Base-by-base conservation (phyloP, 2,797 vertebrate species). In the Thripadectes ignobilis region DNA sequence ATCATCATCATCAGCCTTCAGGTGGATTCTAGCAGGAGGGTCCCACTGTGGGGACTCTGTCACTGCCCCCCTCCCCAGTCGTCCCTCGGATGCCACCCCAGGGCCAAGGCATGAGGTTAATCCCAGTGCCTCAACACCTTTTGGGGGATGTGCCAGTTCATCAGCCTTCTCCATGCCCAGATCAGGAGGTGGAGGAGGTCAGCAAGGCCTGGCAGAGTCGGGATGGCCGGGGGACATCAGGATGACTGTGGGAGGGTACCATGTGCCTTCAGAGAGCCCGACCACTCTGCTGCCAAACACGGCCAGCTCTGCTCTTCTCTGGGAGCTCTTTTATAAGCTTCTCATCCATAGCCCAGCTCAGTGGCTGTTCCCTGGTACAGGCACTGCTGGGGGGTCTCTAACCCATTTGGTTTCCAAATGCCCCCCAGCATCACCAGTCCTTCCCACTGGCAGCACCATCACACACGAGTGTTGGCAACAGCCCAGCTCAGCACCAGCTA, bases 171-270 rank as follows among this genome's bases (percentile, higher is more conserved):
- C 69, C 38, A 11, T 13, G 52, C 20, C 17, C 36, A 21, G 22
- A 10, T 2, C 19, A 30, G 79, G 45, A 34, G 41, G 32, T 1
- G 5, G 14, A n/a, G 15, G 8, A 2, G 4, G 9, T 58, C 51
- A 61, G 27, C 49, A 41, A 39, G 49, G 23, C 24, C 66, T 43
- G 51, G 36, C 41, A 67, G 26, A 57, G 26, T 27, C 10, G 8
- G 14, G 14, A 6, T 10, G 14, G 32, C 58, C 1, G 0, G 0
- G 16, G 21, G 34, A 3, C 54, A 45, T 24, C 3, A 1, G 61
- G 14, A 29, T 62, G 23, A 9, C 24, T 2, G 20, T 54, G 52
- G 30, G 52, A 54, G 7, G 45, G 6, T 48, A 65, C 51, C 14
- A 7, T 4, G 16, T 2, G 13, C 26, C 11, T 67, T 22, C 38